A percentile compares a stretch with the other conserved stretches of the same genome.
These are phyloP conservation scores for Leiothrix lutea DNA, from an alignment of 2,113 vertebrate genomes.

Conservation along the genomic window DNA sequence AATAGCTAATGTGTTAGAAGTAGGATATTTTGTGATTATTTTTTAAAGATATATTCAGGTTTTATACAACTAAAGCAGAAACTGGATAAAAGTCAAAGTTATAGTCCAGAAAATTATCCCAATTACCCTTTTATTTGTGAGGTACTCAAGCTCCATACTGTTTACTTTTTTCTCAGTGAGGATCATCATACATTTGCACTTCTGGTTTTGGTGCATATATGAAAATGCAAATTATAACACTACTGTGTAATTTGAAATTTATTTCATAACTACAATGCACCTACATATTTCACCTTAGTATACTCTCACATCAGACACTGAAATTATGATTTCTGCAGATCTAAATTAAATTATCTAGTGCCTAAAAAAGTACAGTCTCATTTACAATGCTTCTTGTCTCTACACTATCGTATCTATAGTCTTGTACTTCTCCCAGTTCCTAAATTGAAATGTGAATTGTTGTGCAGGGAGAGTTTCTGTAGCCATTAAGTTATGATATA, in stretches of 20 bases:
- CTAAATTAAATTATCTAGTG: background rate
- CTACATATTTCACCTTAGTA: background rate
- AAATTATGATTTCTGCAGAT: background rate
- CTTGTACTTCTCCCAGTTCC: background rate
- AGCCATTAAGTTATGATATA: background rate
- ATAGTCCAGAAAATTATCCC: background rate
- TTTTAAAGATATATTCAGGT: background rate
- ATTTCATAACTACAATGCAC: background rate
- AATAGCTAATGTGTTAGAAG: background rate
- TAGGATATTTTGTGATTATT: background rate
- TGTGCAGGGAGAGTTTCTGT: background rate
- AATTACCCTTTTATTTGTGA: background rate
- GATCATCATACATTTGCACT: background rate
- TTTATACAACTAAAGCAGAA: background rate
- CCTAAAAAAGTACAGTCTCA: background rate
- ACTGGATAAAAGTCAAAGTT: background rate
- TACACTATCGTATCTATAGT: too few relatives aligned
- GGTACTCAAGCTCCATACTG: background rate
- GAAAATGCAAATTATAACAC: background rate
- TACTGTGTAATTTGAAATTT: background rate
- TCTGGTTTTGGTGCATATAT: background rate
- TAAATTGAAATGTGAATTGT: background rate
- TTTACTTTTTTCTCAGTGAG: background rate
- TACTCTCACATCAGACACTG: background rate
- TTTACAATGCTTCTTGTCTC: background rate